Percentiles rank a stretch among this genome's conserved stretches.
Evolutionary conservation across 2,888 invertebrate species (phyloP).

Genomic region (Nasonia oneida): DNA sequence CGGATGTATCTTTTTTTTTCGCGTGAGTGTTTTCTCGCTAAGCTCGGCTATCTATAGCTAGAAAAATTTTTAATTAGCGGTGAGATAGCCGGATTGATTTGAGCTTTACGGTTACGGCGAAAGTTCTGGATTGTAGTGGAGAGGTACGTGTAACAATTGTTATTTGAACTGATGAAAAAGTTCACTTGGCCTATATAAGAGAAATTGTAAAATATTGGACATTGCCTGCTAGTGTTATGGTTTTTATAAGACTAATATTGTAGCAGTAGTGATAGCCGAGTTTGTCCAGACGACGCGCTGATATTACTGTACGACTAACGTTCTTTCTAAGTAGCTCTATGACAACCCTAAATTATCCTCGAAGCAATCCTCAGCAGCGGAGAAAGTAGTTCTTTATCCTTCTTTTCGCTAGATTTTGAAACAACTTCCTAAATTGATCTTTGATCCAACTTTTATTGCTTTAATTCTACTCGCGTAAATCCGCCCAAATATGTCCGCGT

Average conservation of each 20-base stretch:
- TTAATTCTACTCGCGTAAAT: not conserved
- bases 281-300: not conserved
- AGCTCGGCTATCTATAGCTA: not conserved
- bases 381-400: no score
- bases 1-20: not conserved
- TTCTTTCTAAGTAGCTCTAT: not conserved
- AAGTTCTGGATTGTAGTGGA: not conserved
- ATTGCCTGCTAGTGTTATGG: no score
- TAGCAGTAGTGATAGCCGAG: not conserved
- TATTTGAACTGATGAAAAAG: no score
- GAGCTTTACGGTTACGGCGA: not conserved
- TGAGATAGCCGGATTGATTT: not conserved
- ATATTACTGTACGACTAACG: not conserved
- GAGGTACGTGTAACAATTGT: no score
- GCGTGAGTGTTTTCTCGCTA: not conserved
- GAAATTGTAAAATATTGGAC: not conserved
- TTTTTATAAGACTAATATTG: not conserved
- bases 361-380: no score
- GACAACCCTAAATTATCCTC: no score
- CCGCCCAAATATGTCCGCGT: not conserved
- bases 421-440: no score
- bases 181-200: not conserved
- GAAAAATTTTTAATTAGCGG: not conserved
- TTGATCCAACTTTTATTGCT: not conserved
- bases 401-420: no score